These are phyloP conservation scores for Sepiola atlantica DNA, from an alignment of 2,888 invertebrate genomes.

Conservation along the genomic window DNA sequence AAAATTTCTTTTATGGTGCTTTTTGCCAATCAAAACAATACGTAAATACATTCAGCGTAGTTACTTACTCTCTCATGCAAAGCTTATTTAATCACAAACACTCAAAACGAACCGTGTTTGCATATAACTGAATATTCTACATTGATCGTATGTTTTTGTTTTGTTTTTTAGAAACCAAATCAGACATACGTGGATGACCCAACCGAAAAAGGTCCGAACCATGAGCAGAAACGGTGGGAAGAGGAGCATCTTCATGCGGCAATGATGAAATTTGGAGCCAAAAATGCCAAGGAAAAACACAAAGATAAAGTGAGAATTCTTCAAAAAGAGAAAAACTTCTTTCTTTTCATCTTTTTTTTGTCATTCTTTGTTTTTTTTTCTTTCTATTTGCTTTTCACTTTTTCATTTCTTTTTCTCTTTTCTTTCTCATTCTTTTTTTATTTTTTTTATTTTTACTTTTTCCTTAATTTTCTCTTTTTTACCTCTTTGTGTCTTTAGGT, in stretches of 20 bases:
- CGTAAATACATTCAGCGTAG: too few species aligned
- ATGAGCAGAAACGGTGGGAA: constrained; percentile 92
- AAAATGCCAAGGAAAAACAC: constrained; percentile 81
- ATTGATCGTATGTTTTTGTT: not conserved
- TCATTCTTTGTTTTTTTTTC: not conserved
- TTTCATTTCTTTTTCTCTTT: not conserved
- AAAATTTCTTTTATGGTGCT: too few species aligned
- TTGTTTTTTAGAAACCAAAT: constrained; percentile 49
- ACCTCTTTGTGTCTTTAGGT: not conserved
- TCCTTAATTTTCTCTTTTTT: not conserved
- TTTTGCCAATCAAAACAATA: too few species aligned
- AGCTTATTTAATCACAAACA: not conserved
- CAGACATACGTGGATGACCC: constrained; percentile 80
- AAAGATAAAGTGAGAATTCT: constrained; percentile 50
- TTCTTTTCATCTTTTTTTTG: not conserved
- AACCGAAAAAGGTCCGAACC: constrained; percentile 81
- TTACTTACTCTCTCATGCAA: not conserved
- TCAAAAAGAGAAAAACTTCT: not conserved
- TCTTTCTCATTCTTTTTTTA: not conserved
- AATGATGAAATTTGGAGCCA: constrained; percentile 93
- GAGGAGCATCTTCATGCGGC: constrained; percentile 96
- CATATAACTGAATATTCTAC: too few species aligned
- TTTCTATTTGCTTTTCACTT: not conserved
- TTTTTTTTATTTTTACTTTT: not conserved
- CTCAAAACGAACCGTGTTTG: too few species aligned